Evolutionary conservation across 1,140 invertebrate species (phyloP).

Genomic region (Ganaspis sp.): DNA sequence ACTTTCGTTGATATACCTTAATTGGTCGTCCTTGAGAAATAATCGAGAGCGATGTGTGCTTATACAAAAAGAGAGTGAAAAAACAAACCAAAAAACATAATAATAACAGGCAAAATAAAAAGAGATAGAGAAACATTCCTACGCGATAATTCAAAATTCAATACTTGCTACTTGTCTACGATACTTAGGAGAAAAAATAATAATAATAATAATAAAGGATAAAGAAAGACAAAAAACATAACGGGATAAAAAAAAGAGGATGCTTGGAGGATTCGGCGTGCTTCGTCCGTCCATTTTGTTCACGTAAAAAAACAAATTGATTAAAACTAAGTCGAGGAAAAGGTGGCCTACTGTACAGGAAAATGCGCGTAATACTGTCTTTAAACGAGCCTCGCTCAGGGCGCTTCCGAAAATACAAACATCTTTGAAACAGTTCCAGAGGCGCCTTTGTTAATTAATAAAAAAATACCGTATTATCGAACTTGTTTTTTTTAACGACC

Average conservation of each 20-base stretch:
- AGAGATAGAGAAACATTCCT: constrained; percentile 58
- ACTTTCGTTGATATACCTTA: constrained; percentile 36
- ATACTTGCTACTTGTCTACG: constrained; percentile 52
- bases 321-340: not conserved
- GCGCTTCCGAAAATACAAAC: constrained; percentile 5
- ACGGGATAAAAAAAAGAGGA: constrained; percentile 45
- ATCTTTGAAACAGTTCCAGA: not conserved
- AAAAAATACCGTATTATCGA: not conserved
- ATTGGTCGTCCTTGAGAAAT: constrained; percentile 21
- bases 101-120: constrained; percentile 57
- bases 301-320: not conserved
- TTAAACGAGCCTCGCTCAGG: constrained; percentile 26
- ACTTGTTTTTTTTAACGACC: not conserved
- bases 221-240: constrained; percentile 42
- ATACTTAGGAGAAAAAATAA: constrained; percentile 45
- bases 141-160: constrained; percentile 53
- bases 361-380: constrained; percentile 30
- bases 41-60: constrained; percentile 26
- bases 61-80: constrained; percentile 40
- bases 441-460: constrained; percentile 19
- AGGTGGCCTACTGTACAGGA: not conserved
- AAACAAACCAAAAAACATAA: constrained; percentile 51
- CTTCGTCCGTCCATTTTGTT: not conserved
- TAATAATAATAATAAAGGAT: constrained; percentile 28
- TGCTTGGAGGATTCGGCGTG: constrained; percentile 30